phyloP scores from a whole-genome alignment of 1,140 invertebrate genomes.

The Polyergus mexicanus region DNA sequence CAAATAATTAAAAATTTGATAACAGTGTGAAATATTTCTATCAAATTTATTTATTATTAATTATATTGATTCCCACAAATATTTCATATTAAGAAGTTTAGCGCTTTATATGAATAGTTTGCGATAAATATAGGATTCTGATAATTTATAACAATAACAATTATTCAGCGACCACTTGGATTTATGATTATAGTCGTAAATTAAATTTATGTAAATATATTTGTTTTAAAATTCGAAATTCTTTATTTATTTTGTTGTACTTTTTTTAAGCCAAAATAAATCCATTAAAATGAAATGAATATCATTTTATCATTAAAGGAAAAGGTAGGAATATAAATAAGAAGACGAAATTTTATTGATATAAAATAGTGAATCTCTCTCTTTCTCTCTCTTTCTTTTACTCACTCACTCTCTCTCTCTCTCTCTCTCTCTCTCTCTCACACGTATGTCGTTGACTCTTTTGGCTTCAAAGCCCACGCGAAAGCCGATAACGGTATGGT shows the following conservation, averaged over 20 bases:
- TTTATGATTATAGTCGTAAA: background rate
- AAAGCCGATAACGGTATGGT: constrained; percentile 71
- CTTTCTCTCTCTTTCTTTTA: no score
- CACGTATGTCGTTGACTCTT: constrained; percentile 49
- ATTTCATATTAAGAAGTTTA: constrained; percentile 23
- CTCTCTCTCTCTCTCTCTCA: constrained; percentile 19
- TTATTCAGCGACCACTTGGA: background rate
- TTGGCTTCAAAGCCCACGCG: constrained; percentile 57
- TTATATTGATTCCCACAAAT: background rate
- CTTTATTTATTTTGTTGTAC: background rate
- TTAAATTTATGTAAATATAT: background rate
- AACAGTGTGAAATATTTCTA: background rate
- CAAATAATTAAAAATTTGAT: constrained; percentile 36
- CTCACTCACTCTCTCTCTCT: no score
- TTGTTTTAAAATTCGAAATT: background rate
- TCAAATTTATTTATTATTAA: background rate
- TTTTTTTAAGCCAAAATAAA: background rate
- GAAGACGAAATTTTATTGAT: constrained; percentile 1
- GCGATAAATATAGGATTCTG: background rate
- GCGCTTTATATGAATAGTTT: background rate
- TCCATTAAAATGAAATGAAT: background rate
- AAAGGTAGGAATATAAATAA: background rate
- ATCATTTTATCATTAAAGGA: background rate
- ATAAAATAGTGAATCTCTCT: constrained; percentile 31
- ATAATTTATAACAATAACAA: background rate